Evolutionary conservation across 2,888 invertebrate genomes (phyloP).

Genomic region (Melinaea marsaeus): DNA sequence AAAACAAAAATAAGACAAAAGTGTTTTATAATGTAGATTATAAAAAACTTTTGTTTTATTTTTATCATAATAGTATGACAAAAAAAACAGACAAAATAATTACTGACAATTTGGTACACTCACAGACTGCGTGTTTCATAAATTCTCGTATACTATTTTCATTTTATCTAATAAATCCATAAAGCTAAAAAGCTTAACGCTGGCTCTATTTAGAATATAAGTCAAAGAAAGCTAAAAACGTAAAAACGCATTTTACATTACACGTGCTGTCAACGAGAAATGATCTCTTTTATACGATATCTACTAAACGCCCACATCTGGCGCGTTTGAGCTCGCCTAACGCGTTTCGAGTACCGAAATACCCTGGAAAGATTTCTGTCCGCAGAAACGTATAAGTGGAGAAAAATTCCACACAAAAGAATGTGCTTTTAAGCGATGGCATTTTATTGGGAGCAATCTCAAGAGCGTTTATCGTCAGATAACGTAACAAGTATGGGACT

Average conservation of each 20-base stretch:
- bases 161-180: too few relatives aligned
- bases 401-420: constrained; percentile 34
- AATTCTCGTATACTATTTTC: too few relatives aligned
- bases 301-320: constrained; percentile 23
- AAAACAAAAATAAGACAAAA: too few relatives aligned
- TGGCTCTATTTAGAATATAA: too few relatives aligned
- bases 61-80: too few relatives aligned
- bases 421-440: constrained; percentile 34
- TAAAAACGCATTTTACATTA: neutral
- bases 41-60: too few relatives aligned
- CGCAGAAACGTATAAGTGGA: constrained; percentile 25
- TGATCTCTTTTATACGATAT: constrained; percentile 6
- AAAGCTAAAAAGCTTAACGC: too few relatives aligned
- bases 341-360: constrained; percentile 23
- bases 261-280: neutral
- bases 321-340: constrained; percentile 23
- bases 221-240: too few relatives aligned
- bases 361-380: constrained; percentile 24
- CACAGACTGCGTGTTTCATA: too few relatives aligned
- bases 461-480: constrained; percentile 32
- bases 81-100: too few relatives aligned
- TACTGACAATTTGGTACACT: too few relatives aligned
- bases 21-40: too few relatives aligned
- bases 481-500: constrained; percentile 28
- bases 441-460: constrained; percentile 37